Evolutionary conservation across 2,888 invertebrate genomes (phyloP), one percentile per base, ranked within the genome.

Genomic region (Heliconius erato): DNA sequence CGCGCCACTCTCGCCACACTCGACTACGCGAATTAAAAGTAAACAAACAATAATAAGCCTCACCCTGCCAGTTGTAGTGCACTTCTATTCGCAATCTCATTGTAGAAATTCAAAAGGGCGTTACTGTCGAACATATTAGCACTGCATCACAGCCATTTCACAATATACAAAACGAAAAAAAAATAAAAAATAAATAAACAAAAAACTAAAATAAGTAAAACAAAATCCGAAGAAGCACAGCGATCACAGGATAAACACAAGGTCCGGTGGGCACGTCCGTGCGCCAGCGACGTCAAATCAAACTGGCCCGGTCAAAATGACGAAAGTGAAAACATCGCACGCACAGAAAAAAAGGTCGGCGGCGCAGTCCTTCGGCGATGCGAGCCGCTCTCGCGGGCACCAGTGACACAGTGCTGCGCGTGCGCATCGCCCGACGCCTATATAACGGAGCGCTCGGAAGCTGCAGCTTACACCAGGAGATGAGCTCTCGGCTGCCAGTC

Each of bases 321-420:
- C 95, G 95, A 95, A 96, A 95, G 96, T 95, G 95, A 95, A 96
- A 95, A 96, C 95, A 95, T 95, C 95, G 95, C 95, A 95, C 96
- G 95, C 90, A 90, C 94, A 94, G 93, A 95, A 95, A 95, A 94
- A 95, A 95, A 95, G 94, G 94, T 93, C 93, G 92, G 89, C 90
- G 92, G 91, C 90, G 92, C 95, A 93, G 94, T 95, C 95, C 95
- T 95, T 71, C 71, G 44, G 16, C 71, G 71, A 16, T 95, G 95
- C 94, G 93, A 94, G 93, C 94, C 94, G 92, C 94, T 95, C 95
- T 94, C 94, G 95, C 93, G 91, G 93, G 92, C 93, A 92, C 95
- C 92, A 95, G 94, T 96, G 95, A 96, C 96, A 95, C 93, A 95
- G 94, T 95, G 92, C 95, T 94, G 94, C 92, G 93, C 91, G 94